Conservation (phyloP, 2,113 vertebrate genomes). For the Clarias magur region DNA sequence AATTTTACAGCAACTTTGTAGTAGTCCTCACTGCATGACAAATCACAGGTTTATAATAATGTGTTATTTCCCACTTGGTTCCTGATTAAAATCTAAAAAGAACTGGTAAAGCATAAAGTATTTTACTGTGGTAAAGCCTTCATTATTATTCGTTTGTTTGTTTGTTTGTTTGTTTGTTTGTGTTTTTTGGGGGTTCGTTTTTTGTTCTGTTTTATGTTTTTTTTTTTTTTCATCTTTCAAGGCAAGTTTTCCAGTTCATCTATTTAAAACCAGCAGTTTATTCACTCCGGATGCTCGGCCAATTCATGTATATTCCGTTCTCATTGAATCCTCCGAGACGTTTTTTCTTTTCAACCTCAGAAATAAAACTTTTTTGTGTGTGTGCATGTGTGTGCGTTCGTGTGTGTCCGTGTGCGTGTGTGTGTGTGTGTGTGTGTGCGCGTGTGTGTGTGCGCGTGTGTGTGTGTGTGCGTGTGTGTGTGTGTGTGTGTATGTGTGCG, state of each 20-base stretch:
- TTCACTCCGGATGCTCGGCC: background rate
- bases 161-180: no score
- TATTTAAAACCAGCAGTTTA: background rate
- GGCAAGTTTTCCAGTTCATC: background rate
- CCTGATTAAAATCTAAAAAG: background rate
- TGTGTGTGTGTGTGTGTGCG: no score
- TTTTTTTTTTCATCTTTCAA: background rate
- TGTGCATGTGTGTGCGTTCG: no score
- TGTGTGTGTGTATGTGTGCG: no score
- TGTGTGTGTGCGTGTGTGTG: no score
- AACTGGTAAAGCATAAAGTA: background rate
- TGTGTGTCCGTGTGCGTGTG: no score
- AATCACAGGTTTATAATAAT: background rate
- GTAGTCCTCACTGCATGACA: background rate
- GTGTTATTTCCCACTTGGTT: background rate
- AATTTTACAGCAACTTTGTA: background rate
- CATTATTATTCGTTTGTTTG: background rate
- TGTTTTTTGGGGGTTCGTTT: no score
- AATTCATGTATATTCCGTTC: background rate
- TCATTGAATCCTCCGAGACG: background rate
- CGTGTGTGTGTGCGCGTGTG: no score
- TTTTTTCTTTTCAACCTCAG: background rate
- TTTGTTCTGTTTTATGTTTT: background rate
- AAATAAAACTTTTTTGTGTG: background rate
- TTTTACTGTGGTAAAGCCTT: background rate